These are phyloP conservation scores for Tetragnatha montana DNA, from an alignment of 2,888 invertebrate genomes.

Conservation along the genomic window DNA sequence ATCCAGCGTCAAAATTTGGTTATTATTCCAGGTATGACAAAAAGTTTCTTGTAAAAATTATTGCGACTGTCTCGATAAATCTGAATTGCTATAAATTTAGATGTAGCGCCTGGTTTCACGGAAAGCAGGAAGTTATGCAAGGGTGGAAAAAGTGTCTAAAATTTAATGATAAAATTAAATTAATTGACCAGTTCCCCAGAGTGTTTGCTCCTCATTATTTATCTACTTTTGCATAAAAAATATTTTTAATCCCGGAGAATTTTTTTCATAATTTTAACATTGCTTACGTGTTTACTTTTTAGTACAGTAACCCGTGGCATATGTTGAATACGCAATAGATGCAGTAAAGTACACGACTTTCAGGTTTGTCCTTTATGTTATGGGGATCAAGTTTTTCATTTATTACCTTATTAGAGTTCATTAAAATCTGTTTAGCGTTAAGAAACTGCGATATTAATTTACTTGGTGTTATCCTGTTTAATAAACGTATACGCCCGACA, in stretches of 20 bases:
- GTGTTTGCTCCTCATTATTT: background rate
- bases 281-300: constrained; percentile 54
- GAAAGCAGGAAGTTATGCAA: constrained; percentile 51
- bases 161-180: background rate
- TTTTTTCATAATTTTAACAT: constrained; percentile 26
- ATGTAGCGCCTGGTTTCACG: constrained; percentile 19
- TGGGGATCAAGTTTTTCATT: background rate
- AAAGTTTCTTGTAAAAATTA: constrained; percentile 19
- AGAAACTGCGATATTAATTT: too few species aligned
- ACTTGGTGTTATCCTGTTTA: too few species aligned
- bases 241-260: constrained; percentile 1
- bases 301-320: constrained; percentile 52
- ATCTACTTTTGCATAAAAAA: background rate
- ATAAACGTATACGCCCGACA: too few species aligned
- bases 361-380: background rate
- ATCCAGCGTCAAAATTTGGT: background rate
- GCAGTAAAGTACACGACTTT: constrained; percentile 1
- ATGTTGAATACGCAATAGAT: constrained; percentile 51
- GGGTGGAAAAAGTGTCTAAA: constrained; percentile 24
- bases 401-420: background rate
- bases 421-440: too few species aligned
- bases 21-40: background rate
- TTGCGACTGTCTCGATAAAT: constrained; percentile 9
- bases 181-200: background rate
- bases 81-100: constrained; percentile 27